These are phyloP conservation scores for Zoanthus sansibaricus DNA, from an alignment of 92 coral and sea anemone genomes.

Conservation along the genomic window DNA sequence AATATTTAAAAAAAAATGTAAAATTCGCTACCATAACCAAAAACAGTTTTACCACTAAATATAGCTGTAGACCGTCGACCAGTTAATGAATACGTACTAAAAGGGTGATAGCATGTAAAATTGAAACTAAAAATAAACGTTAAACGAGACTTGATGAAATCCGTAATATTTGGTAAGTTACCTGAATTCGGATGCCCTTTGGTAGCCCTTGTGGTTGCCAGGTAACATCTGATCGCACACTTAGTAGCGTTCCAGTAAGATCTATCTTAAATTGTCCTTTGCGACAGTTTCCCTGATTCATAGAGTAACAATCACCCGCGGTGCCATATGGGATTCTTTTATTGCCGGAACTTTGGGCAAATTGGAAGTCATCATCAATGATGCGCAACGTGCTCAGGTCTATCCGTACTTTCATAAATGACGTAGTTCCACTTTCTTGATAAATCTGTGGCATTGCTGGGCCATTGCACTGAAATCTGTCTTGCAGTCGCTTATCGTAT, in stretches of 20 bases:
- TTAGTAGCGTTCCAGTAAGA: conserved; percentile 83
- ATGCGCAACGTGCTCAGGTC: conserved; percentile 77
- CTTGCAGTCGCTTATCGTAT: conserved; percentile 75
- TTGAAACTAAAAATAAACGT: no score
- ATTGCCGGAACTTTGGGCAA: conserved; percentile 65
- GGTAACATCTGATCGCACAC: conserved; percentile 70
- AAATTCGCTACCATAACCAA: no score
- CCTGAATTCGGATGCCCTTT: conserved; percentile 73
- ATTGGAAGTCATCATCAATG: conserved; percentile 75
- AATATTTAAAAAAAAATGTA: neutral
- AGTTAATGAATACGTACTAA: no score
- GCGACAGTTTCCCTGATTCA: conserved; percentile 88
- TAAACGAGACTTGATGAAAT: no score
- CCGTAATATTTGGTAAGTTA: neutral
- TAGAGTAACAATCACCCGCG: conserved; percentile 97
- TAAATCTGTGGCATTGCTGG: conserved; percentile 68
- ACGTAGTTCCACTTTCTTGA: conserved; percentile 82
- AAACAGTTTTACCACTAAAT: no score
- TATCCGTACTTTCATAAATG: conserved; percentile 77
- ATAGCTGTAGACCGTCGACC: no score
- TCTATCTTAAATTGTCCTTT: conserved; percentile 93
- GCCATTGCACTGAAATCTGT: conserved; percentile 93
- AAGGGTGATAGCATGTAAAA: no score
- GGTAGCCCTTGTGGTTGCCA: conserved; percentile 96
- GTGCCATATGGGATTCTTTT: conserved; percentile 87